Evolutionary conservation across 2,888 invertebrate genomes (phyloP), one percentile per base, ranked within the genome.

Genomic region (Yponomeuta evonymella): DNA sequence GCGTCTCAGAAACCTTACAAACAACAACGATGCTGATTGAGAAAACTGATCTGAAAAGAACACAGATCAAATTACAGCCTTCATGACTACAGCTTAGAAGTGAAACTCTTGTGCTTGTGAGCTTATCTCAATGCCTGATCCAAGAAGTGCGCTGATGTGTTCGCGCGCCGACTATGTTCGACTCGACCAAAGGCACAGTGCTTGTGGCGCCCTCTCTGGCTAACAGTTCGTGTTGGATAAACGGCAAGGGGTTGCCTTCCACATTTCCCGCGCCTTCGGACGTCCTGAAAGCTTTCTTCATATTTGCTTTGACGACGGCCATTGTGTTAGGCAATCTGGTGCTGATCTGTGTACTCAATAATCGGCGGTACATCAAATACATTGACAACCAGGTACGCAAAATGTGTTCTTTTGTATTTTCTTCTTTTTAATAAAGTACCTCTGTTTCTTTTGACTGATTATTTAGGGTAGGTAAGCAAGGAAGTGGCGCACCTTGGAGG

Each of bases 161-260:
- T 86, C 86, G 85, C 86, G 89, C 90, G 89, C 88, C 87, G 88
- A 92, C 84, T 88, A 94, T 94, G 94, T 92, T 94, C 86, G 94
- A 94, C 88, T 93, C 93, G 88, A 92, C 90, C 77, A 95, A 95
- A 87, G 94, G 94, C 86, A 95, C 95, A 83, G 94, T 95, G 87
- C 93, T 97, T 81, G 94, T 95, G 82, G 95, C 97, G 83, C 97
- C 97, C 75, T 94, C 95, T 77, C 93, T 97, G 71, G 95, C 95
- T 85, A 97, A 97, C 90, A 96, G 95, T 86, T 97, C 96, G 79
- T 97, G 97, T 86, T 95, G 95, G 87, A 94, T 96, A 83, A 94
- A 95, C 74, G 89, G 86, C 65, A 94, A 94, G 78, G 94, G 94
- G 74, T 95, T 94, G 83, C 93, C 95, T 69, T 93, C 95, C 12